Conservation (phyloP, 2,888 invertebrate genomes). For the Gymnocheta viridis region DNA sequence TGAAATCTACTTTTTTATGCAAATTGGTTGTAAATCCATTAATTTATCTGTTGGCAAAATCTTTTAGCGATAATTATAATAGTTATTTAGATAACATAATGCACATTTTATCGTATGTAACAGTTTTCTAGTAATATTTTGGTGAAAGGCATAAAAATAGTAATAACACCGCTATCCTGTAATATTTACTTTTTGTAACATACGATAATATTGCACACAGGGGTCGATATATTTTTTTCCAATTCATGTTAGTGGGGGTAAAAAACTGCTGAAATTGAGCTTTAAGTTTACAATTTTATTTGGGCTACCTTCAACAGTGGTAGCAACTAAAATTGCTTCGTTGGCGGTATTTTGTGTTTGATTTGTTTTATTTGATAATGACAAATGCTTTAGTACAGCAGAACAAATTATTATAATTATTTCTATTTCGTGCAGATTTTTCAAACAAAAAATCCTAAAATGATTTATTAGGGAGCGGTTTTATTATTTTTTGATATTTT, state of each 20-base stretch:
- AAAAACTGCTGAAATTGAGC: not conserved
- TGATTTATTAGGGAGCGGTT: slow-evolving; percentile 58
- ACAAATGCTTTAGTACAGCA: not conserved
- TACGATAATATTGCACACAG: too few species aligned
- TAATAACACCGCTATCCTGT: too few species aligned
- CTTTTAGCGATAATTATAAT: too few species aligned
- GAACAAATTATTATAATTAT: slow-evolving; percentile 45
- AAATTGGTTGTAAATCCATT: too few species aligned
- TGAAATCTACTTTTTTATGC: too few species aligned
- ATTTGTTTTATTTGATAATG: slow-evolving; percentile 28
- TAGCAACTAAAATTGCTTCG: slow-evolving; percentile 10
- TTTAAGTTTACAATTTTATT: not conserved
- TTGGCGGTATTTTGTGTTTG: slow-evolving; percentile 28
- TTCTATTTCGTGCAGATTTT: slow-evolving; percentile 17
- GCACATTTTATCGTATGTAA: too few species aligned
- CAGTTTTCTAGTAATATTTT: too few species aligned
- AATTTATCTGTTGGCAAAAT: too few species aligned
- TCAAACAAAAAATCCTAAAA: slow-evolving; percentile 19
- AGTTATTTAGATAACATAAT: too few species aligned
- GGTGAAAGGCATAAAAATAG: too few species aligned
- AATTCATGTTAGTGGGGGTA: not conserved
- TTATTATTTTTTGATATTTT: not conserved
- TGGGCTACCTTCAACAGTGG: not conserved
- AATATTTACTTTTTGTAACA: too few species aligned
- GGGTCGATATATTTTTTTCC: too few species aligned